Evolutionary conservation across 2,797 vertebrate species (phyloP).

Genomic region (Stomatorhinus walkeri): DNA sequence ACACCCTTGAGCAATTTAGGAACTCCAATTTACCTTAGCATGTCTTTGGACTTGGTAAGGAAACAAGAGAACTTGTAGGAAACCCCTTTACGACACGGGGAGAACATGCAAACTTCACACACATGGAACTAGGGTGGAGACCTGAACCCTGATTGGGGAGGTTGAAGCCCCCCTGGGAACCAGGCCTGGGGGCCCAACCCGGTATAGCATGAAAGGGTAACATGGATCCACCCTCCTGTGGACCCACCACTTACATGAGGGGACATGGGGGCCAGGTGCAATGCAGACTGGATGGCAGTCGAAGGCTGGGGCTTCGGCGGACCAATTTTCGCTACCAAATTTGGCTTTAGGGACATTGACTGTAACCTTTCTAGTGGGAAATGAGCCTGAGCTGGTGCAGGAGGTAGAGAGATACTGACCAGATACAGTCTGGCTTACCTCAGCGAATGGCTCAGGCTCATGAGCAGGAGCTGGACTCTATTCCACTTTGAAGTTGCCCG

Average conservation of each 20-base stretch:
- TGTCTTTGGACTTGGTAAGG: neutral
- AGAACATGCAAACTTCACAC: neutral
- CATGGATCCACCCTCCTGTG: neutral
- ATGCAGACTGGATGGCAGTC: no score
- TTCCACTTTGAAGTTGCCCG: no score
- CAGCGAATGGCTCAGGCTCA: no score
- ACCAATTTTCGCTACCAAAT: no score
- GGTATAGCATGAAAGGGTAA: neutral
- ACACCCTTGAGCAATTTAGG: neutral
- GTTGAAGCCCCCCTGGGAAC: neutral
- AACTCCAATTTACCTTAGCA: neutral
- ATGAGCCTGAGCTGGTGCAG: no score
- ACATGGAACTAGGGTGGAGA: neutral
- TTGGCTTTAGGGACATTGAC: no score
- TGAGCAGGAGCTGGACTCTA: no score
- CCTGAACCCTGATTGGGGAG: neutral
- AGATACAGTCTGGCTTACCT: no score
- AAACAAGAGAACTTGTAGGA: neutral
- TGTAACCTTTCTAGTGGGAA: no score
- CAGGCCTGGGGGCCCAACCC: neutral
- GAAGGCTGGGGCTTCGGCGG: no score
- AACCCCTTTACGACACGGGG: neutral
- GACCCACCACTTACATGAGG: neutral
- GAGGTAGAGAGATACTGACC: no score
- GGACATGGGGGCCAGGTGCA: neutral